Base-by-base conservation (phyloP, 2,797 vertebrate species). In the Hydrolagus colliei region DNA sequence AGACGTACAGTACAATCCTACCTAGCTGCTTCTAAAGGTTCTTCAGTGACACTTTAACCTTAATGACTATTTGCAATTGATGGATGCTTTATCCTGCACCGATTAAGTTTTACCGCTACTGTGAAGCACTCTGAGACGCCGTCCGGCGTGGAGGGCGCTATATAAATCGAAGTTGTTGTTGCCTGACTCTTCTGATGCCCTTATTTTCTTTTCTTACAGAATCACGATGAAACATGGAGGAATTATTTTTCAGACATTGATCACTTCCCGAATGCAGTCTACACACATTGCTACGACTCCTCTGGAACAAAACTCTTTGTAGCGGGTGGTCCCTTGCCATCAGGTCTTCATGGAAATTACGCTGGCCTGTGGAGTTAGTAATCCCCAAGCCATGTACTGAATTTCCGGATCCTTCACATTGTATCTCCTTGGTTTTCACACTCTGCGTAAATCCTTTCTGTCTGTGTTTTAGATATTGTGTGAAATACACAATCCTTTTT, bases 221-320 rank as follows among this genome's bases (percentile, higher is more conserved):
- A 96, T 92, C 97, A 98, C 74, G 97, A 99, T 59, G 97, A 99
- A 90, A 99, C 97, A 13, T 99, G 98, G 98, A 95, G 97, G 93
- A 98, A 97, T 93, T 99, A 99, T 91, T 99, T 99, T 92, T 98
- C 98, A 2, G 97, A 99, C 88, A 96, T 98, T 92, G 94, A 95
- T 93, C 97, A 92, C 92, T 99, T 98, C 93, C 97, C 98, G 85
- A 99, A 99, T 35, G 98, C 98, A 11, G 97, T 99, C 93, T 99
- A 99, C 93, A 98, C 98, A 9, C 98, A 99, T 95, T 99, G 98
- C 93, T 99, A 99, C 7, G 98, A 99, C 88, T 95, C 96, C 80
- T 99, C 98, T 0, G 98, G 98, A 92, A 99, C 95, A 86, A 98
- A 98, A 89, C 96, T 99, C 88, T 99, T 99, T 79, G 98, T 99